These are phyloP conservation scores for Rhynchophorus ferrugineus DNA, from an alignment of 1,140 invertebrate species.

Conservation along the genomic window DNA sequence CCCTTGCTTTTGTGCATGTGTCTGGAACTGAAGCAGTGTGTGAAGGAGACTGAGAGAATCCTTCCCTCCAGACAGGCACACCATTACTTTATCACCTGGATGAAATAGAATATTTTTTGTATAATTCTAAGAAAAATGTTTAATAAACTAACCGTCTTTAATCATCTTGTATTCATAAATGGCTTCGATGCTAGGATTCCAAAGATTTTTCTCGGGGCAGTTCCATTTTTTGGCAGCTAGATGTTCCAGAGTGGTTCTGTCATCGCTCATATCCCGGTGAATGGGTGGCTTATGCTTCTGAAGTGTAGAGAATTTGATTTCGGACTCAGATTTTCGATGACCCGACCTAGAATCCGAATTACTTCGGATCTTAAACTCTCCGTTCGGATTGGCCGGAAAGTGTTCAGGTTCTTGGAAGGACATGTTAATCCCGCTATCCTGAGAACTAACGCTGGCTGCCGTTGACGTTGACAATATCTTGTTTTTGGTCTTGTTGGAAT, in stretches of 20 bases:
- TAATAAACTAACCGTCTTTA: slow-evolving; percentile 48
- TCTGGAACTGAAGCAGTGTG: slow-evolving; percentile 76
- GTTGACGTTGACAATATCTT: slow-evolving; percentile 30
- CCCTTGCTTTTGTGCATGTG: slow-evolving; percentile 64
- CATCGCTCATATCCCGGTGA: slow-evolving; percentile 24
- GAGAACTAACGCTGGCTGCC: slow-evolving; percentile 52
- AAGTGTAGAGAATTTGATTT: slow-evolving; percentile 30
- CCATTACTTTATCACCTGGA: slow-evolving; percentile 60
- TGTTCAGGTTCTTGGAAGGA: slow-evolving; percentile 62
- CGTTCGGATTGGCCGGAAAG: slow-evolving; percentile 20
- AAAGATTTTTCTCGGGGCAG: slow-evolving; percentile 70
- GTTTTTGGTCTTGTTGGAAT: slow-evolving; percentile 23
- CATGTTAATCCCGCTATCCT: slow-evolving; percentile 66
- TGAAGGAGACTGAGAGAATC: slow-evolving; percentile 78
- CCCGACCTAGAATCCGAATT: slow-evolving; percentile 29
- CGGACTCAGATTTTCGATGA: slow-evolving; percentile 26
- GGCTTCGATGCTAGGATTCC: slow-evolving; percentile 73
- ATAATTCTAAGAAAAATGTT: neutral
- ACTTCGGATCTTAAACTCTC: slow-evolving; percentile 30
- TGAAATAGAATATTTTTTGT: slow-evolving; percentile 1
- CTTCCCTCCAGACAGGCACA: slow-evolving; percentile 77
- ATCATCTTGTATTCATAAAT: slow-evolving; percentile 82
- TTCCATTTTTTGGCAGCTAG: slow-evolving; percentile 51
- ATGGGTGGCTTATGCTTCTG: slow-evolving; percentile 29
- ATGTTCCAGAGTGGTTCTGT: slow-evolving; percentile 19